These are phyloP conservation scores for Lasioglossum figueresi DNA, from an alignment of 2,888 invertebrate genomes.

Conservation along the genomic window DNA sequence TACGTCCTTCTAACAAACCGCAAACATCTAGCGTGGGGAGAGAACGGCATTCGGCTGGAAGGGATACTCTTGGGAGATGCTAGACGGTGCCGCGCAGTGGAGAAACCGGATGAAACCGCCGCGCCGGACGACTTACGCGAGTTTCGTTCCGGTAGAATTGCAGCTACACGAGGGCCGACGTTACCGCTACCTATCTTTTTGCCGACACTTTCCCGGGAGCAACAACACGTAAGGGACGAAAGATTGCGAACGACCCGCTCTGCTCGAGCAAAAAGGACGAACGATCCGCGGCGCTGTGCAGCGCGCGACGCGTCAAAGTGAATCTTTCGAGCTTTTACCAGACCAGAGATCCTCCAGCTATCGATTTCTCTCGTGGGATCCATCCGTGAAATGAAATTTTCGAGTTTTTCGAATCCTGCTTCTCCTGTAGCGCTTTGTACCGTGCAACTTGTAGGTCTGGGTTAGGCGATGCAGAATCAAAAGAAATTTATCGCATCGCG, in stretches of 20 bases:
- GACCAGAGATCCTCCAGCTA: slow-evolving; percentile 54
- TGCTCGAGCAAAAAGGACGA: slow-evolving; percentile 34
- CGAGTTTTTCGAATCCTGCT: neutral
- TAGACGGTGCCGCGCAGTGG: slow-evolving; percentile 29
- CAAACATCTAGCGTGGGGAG: slow-evolving; percentile 71
- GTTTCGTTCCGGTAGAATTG: slow-evolving; percentile 68
- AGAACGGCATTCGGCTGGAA: slow-evolving; percentile 54
- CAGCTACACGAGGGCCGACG: slow-evolving; percentile 36
- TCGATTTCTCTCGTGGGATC: slow-evolving; percentile 67
- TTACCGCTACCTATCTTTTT: slow-evolving; percentile 26
- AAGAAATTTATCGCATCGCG: too few species aligned
- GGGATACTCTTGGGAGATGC: slow-evolving; percentile 69
- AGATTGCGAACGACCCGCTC: slow-evolving; percentile 20
- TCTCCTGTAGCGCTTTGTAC: too few species aligned
- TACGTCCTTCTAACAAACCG: slow-evolving; percentile 81
- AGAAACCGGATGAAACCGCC: slow-evolving; percentile 40
- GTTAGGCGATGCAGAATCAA: too few species aligned
- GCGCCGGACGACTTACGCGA: slow-evolving; percentile 54
- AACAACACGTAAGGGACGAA: slow-evolving; percentile 44
- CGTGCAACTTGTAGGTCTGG: too few species aligned
- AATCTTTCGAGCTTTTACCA: slow-evolving; percentile 40
- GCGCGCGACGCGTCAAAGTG: slow-evolving; percentile 53
- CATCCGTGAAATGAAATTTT: slow-evolving; percentile 67
- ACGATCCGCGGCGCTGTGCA: slow-evolving; percentile 10
- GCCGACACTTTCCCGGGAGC: slow-evolving; percentile 16